These are phyloP conservation scores for Drosophila pachea DNA, from an alignment of 1,140 invertebrate species.

Conservation along the genomic window DNA sequence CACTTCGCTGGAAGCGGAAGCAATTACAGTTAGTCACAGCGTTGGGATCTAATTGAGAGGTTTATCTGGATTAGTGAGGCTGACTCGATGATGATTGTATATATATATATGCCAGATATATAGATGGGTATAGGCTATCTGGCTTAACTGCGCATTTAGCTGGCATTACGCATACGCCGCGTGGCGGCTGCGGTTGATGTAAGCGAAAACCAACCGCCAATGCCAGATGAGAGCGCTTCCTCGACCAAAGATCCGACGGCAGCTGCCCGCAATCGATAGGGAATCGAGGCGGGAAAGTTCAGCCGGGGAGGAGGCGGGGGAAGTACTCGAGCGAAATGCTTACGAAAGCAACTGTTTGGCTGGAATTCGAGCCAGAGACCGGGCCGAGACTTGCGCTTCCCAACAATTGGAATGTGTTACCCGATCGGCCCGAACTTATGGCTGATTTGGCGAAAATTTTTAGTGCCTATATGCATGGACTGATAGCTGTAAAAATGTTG, in stretches of 20 bases:
- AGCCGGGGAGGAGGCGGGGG: too few species aligned
- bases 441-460: constrained; percentile 31
- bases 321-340: too few species aligned
- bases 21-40: too few species aligned
- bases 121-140: neutral
- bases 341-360: too few species aligned
- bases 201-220: constrained; percentile 59
- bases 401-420: constrained; percentile 17
- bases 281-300: too few species aligned
- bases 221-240: constrained; percentile 41
- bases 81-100: neutral
- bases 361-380: too few species aligned
- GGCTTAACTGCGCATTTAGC: constrained; percentile 26
- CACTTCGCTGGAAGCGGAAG: too few species aligned
- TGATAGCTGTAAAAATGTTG: constrained; percentile 33
- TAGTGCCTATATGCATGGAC: neutral
- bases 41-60: too few species aligned
- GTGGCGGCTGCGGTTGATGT: constrained; percentile 9
- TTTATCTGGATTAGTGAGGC: too few species aligned
- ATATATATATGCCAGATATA: neutral
- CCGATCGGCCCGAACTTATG: constrained; percentile 2
- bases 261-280: neutral
- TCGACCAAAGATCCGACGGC: constrained; percentile 1
- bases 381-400: too few species aligned
- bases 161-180: constrained; percentile 25